Conservation (phyloP, 2,888 invertebrate species). For the Nephrotoma guestfalica region DNA sequence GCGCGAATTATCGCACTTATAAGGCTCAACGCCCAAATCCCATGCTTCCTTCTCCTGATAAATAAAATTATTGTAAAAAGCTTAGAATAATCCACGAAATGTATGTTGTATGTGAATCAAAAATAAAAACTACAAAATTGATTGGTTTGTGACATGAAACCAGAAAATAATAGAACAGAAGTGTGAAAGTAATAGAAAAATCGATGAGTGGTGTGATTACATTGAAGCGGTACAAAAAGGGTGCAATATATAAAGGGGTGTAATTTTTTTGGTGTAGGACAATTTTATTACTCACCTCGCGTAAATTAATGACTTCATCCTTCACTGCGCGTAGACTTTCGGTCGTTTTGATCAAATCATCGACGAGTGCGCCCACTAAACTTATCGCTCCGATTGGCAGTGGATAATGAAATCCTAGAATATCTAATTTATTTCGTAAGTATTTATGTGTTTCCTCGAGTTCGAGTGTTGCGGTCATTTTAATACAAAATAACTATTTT, state of each 20-base stretch:
- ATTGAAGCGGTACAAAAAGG: neutral
- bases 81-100: neutral
- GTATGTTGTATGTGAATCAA: neutral
- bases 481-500: neutral
- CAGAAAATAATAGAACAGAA: neutral
- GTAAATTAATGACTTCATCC: slow-evolving; percentile 51
- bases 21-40: slow-evolving; percentile 58
- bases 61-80: slow-evolving; percentile 10
- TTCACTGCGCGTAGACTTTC: slow-evolving; percentile 74
- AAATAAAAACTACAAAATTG: neutral
- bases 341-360: slow-evolving; percentile 77
- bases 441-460: slow-evolving; percentile 11
- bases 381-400: slow-evolving; percentile 63
- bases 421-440: slow-evolving; percentile 55
- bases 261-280: neutral
- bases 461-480: neutral
- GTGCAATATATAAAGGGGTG: neutral
- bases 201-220: neutral
- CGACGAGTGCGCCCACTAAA: slow-evolving; percentile 63
- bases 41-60: slow-evolving; percentile 54
- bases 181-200: neutral
- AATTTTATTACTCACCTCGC: slow-evolving; percentile 35
- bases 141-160: neutral
- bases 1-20: slow-evolving; percentile 65
- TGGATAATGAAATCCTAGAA: slow-evolving; percentile 65